Percentiles rank a stretch among this genome's conserved stretches.
phyloP scores from a whole-genome alignment of 2,888 invertebrate genomes.

The Diabrotica balteata region DNA sequence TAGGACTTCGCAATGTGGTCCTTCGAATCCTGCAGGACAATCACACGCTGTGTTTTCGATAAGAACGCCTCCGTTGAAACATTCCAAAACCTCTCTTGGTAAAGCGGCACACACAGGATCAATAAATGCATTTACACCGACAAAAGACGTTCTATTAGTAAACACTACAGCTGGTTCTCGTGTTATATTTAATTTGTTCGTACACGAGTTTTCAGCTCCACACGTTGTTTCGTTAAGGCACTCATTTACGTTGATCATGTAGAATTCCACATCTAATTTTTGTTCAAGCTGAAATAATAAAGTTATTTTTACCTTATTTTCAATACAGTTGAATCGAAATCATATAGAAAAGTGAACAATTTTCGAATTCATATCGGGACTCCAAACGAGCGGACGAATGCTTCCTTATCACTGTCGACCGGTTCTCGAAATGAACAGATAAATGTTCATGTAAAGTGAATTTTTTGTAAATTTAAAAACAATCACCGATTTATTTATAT shows the following conservation, averaged over 20 bases:
- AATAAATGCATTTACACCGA: conserved; percentile 87
- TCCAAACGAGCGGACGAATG: too few relatives aligned
- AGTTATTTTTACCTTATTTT: conserved; percentile 18
- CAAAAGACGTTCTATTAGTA: conserved; percentile 92
- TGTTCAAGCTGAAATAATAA: conserved; percentile 67
- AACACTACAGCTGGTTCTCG: conserved; percentile 84
- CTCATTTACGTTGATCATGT: conserved; percentile 92
- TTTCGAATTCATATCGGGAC: too few relatives aligned
- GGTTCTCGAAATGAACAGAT: too few relatives aligned
- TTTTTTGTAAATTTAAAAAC: too few relatives aligned
- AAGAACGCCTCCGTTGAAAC: conserved; percentile 63
- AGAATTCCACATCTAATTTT: conserved; percentile 75
- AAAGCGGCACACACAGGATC: conserved; percentile 77
- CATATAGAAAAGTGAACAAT: too few relatives aligned
- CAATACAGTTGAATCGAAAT: too few relatives aligned
- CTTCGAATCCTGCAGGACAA: conserved; percentile 78
- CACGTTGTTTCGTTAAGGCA: conserved; percentile 78
- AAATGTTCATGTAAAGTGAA: too few relatives aligned
- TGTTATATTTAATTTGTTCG: conserved; percentile 72
- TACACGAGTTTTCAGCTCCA: conserved; percentile 79
- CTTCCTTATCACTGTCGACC: too few relatives aligned
- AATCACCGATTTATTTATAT: too few relatives aligned
- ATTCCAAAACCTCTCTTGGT: conserved; percentile 41
- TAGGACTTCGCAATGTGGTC: conserved; percentile 90
- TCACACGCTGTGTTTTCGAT: conserved; percentile 72